phyloP scores from a whole-genome alignment of 2,113 vertebrate genomes.

The Brachypteracias leptosomus region DNA sequence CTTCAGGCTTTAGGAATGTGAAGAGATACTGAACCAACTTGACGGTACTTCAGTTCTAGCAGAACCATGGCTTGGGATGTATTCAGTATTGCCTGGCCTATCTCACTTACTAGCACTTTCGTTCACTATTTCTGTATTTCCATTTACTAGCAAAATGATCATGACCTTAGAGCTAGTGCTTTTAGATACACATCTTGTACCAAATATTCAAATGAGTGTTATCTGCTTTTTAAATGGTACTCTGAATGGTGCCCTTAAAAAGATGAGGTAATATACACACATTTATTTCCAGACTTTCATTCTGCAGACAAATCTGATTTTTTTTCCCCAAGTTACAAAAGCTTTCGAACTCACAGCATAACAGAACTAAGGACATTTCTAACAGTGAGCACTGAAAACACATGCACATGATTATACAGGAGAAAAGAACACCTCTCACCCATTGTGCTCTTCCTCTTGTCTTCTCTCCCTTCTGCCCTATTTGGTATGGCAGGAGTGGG shows the following conservation, averaged over 20 bases:
- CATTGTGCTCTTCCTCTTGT: constrained; percentile 84
- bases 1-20: not conserved
- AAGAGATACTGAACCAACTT: not conserved
- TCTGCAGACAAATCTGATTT: not conserved
- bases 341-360: not conserved
- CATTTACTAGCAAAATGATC: not conserved
- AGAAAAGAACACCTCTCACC: constrained; percentile 74
- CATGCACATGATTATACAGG: not conserved
- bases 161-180: not conserved
- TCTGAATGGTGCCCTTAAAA: not conserved
- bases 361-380: not conserved
- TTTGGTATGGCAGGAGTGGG: constrained; percentile 69
- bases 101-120: not conserved
- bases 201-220: not conserved
- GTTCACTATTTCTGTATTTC: not conserved
- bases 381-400: not conserved
- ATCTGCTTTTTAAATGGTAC: not conserved
- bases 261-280: not conserved
- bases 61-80: not conserved
- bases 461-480: constrained; percentile 83
- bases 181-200: not conserved
- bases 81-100: not conserved
- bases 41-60: not conserved
- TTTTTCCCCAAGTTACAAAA: not conserved
- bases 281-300: constrained; percentile 58